phyloP scores from a whole-genome alignment of 2,888 invertebrate genomes.

The Synanthedon vespiformis region DNA sequence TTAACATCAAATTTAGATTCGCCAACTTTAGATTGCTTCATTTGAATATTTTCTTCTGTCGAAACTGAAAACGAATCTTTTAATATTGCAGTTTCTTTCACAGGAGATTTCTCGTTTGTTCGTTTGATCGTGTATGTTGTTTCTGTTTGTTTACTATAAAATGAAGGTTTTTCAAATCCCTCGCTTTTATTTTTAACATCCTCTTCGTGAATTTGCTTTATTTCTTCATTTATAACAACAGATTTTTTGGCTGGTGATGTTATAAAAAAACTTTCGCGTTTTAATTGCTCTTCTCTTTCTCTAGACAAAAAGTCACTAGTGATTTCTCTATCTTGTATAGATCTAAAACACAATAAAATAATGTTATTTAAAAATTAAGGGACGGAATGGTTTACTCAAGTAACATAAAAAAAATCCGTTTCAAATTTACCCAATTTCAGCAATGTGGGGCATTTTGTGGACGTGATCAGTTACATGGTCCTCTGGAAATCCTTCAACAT shows the following conservation, averaged over 20 bases:
- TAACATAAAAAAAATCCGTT: background rate
- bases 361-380: background rate
- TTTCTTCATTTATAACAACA: slow-evolving; percentile 6
- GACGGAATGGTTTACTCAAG: background rate
- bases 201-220: slow-evolving; percentile 6
- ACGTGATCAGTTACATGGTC: slow-evolving; percentile 58
- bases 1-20: slow-evolving; percentile 48
- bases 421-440: slow-evolving; percentile 49
- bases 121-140: slow-evolving; percentile 22
- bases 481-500: slow-evolving; percentile 66
- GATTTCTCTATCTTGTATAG: slow-evolving; percentile 32
- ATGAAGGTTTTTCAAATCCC: slow-evolving; percentile 11
- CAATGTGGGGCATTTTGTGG: slow-evolving; percentile 58
- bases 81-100: slow-evolving; percentile 17
- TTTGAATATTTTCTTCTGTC: slow-evolving; percentile 17
- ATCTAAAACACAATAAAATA: slow-evolving; percentile 19
- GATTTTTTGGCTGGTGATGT: slow-evolving; percentile 3
- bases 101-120: slow-evolving; percentile 19
- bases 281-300: slow-evolving; percentile 50
- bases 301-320: slow-evolving; percentile 40
- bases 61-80: slow-evolving; percentile 15
- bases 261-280: slow-evolving; percentile 27
- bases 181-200: slow-evolving; percentile 8
- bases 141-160: slow-evolving; percentile 29
- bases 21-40: slow-evolving; percentile 13